Evolutionary conservation across 2,888 invertebrate genomes (phyloP), one percentile per base, ranked within the genome.

Genomic region (Ophion costatus): DNA sequence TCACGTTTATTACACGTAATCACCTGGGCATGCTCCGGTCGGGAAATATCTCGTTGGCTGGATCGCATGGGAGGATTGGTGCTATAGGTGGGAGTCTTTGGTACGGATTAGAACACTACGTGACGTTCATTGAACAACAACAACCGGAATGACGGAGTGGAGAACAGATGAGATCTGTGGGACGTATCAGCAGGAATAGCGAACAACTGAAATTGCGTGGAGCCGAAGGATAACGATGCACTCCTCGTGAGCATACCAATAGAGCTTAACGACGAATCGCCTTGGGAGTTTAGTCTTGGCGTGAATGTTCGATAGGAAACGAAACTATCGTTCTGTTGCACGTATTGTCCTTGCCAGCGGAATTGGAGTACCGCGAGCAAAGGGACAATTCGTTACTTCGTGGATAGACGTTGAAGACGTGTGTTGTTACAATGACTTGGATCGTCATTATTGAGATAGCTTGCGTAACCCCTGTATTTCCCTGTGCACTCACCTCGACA

Each of bases 401-500:
- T 17, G 17, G 51, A 11, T 51, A 17, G 14, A 14, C 51, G 14
- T 51, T 51, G 17, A 14, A 51, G 17, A 14, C 51, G 14, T 51
- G 4, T 14, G 11, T 51, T 17, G 4, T 17, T 4, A 51, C 17
- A 2, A 51, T 17, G 14, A 51, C 51, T 51, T 5, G 17, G 17
- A 51, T 17, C 51, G 51, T 17, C 14, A 14, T 51, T 14, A 51
- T 17, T 51, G 10, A 51, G 5, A 3, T 17, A 51, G 51, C 14
- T 51, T 45, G 45, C 45, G 45, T 11, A 14, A 14, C 51, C 14
- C 38, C 38, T 38, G 38, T 38, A 14, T 14, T 17, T 51, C 5
- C 14, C 17, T 22, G 22, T 78, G 10, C 24, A 74, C 90, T 89
- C 93, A 97, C 97, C 97, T 96, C 74, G 96, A 95, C 4, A 98